Evolutionary conservation across 2,888 invertebrate genomes (phyloP).

Genomic region (Allolobophora icterica): DNA sequence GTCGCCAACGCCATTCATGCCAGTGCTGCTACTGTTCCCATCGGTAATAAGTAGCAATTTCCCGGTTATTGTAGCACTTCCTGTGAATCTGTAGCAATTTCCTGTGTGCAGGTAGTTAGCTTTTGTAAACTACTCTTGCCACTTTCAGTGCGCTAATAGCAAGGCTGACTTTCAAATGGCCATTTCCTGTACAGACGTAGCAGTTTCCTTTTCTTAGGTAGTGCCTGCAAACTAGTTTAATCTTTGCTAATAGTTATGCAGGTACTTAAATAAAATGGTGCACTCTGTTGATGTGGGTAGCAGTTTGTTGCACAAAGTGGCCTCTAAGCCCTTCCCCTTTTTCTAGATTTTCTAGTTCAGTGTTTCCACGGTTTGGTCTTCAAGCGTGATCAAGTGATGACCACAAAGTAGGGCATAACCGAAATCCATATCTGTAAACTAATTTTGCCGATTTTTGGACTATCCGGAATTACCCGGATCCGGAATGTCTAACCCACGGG

Average conservation of each 20-base stretch:
- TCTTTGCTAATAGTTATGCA: neutral
- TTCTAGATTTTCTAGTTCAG: neutral
- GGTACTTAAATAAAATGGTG: neutral
- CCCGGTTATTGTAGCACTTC: slow-evolving; percentile 10
- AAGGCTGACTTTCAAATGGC: neutral
- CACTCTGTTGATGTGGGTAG: neutral
- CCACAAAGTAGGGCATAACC: too few species aligned
- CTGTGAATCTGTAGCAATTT: slow-evolving; percentile 17
- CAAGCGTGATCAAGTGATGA: neutral
- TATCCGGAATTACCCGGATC: too few species aligned
- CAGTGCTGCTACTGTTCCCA: neutral
- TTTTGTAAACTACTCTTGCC: neutral
- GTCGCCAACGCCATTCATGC: neutral
- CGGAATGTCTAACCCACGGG: too few species aligned
- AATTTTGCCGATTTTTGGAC: too few species aligned
- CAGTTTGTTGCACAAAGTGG: neutral
- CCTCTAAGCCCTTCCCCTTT: neutral
- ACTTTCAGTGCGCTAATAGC: neutral
- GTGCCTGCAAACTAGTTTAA: neutral
- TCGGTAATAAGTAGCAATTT: slow-evolving; percentile 5
- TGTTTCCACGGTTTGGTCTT: neutral
- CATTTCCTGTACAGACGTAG: neutral
- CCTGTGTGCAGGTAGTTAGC: slow-evolving; percentile 17
- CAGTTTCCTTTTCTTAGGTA: neutral
- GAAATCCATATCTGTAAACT: too few species aligned